phyloP scores from a whole-genome alignment of 2,113 vertebrate species.

The Alligator mississippiensis region DNA sequence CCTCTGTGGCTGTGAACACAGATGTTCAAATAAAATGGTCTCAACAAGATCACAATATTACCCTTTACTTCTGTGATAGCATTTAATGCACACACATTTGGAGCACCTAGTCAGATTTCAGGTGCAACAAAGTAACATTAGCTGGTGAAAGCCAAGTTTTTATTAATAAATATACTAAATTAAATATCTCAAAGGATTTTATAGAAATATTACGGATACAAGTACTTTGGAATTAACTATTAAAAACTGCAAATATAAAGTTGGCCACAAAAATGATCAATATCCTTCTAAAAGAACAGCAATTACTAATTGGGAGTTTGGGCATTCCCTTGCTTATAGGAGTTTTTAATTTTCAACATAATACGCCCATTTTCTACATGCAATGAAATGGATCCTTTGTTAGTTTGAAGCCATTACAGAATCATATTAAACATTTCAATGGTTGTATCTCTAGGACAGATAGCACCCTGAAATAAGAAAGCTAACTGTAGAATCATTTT shows the following conservation, averaged over 20 bases:
- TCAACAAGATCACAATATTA: fast-evolving
- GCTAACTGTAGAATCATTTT: conserved; percentile 39
- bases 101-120: neutral
- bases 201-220: neutral
- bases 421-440: conserved; percentile 45
- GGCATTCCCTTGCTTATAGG: conserved; percentile 12
- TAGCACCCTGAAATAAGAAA: neutral
- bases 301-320: conserved; percentile 29
- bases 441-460: conserved; percentile 15
- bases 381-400: conserved; percentile 40
- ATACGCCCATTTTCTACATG: conserved; percentile 25
- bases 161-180: neutral
- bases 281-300: neutral
- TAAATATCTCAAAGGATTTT: conserved; percentile 7
- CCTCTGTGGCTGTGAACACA: neutral
- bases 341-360: conserved; percentile 35
- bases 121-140: neutral
- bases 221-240: neutral
- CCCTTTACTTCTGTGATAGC: neutral
- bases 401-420: conserved; percentile 34
- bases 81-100: neutral
- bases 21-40: neutral
- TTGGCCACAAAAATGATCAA: neutral
- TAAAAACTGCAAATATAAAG: conserved; percentile 1
- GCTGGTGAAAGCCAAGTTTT: neutral